Evolutionary conservation across 1,140 invertebrate genomes (phyloP), one percentile per base, ranked within the genome.

Genomic region (Drosophila ambigua): DNA sequence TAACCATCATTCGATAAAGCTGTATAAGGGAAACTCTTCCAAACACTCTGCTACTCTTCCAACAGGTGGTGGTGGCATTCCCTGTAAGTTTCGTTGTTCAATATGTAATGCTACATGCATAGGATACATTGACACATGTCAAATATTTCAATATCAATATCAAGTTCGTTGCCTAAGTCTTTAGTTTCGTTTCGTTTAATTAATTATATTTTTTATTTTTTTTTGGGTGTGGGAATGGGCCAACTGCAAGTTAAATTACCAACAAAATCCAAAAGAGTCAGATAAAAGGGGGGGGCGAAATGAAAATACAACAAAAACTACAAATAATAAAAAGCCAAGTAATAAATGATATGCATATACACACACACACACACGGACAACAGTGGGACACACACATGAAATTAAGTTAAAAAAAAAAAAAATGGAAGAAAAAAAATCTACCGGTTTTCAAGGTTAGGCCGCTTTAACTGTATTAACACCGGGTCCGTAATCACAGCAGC

Each of bases 401-500:
- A 82, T 82, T 75, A 62, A 90, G 64, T 80, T 53, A 78, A 83
- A 61, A 62, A 46, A 83, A 61, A 62, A 46, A 68, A 41, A 76
- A 23, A 65, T 15, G 66, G 5, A 23, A 63, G 26, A 39, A 53
- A 69, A 79, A 84, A 88, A 83, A 88, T 90, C 82, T 90, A 90
- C 87, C 87, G 87, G 87, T 90, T 90, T 90, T 90, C 87, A 90
- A 90, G 87, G 87, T 90, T 90, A 90, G 82, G 75, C 75, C 72
- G 81, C 77, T 89, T 90, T 89, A 90, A 89, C 81, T 87, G 82
- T 87, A 85, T 85, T 85, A 85, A 85, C 79, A 87, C 74, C 77
- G 77, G 79, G 74, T 72, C 82, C 64, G 81, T 77, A 87, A 87
- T 85, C 81, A 87, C 82, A 87, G 81, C 82, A 69, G 81, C 77